Base-by-base conservation (phyloP, 2,797 vertebrate species). In the Rhabdomys pumilio region DNA sequence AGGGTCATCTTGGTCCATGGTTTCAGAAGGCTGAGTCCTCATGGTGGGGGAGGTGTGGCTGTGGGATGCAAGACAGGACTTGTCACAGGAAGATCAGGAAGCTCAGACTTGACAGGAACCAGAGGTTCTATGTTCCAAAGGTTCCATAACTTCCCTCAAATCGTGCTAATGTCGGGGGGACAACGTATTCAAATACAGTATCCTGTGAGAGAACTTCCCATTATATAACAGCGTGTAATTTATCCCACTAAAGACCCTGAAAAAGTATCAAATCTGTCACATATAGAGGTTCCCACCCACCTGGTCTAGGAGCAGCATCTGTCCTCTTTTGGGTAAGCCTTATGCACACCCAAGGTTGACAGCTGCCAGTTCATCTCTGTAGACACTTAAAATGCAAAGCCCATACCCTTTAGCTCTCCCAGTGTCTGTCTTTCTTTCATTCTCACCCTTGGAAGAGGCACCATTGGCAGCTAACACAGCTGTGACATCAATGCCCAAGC, bases 341-440 rank as follows among this genome's bases (percentile, higher is more conserved):
- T 2, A 34, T 0, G 3, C 14, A 22, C 29, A 73, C 61, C 34
- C 14, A 9, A 20, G 34, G 4, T 2, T 2, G 17, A 19, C 31
- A 26, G 8, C 9, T 20, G 15, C 20, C 10, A 24, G 22, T 38
- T 22, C 4, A 5, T 34, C 17, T 53, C 79, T 50, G 26, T 4
- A 63, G 44, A 57, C 44, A 6, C 44, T 19, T 26, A 83, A 17
- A 41, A 38, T 24, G 34, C 61, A 0, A 19, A 20, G 13, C 75
- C 31, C 2, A 0, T 11, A 38, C n/a, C n/a, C n/a, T n/a, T 12
- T 20, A n/a, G 31, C 20, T n/a, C 47, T 0, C 63, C 10, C 8
- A 7, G 1, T 31, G 5, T 29, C 67, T 12, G 13, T 26, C n/a
- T 65, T 47, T 14, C 13, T 26, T 57, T 19, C 1, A 1, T 14